Evolutionary conservation across 2,113 vertebrate species (phyloP), one percentile per base, ranked within the genome.

Genomic region (Ursus arctos): DNA sequence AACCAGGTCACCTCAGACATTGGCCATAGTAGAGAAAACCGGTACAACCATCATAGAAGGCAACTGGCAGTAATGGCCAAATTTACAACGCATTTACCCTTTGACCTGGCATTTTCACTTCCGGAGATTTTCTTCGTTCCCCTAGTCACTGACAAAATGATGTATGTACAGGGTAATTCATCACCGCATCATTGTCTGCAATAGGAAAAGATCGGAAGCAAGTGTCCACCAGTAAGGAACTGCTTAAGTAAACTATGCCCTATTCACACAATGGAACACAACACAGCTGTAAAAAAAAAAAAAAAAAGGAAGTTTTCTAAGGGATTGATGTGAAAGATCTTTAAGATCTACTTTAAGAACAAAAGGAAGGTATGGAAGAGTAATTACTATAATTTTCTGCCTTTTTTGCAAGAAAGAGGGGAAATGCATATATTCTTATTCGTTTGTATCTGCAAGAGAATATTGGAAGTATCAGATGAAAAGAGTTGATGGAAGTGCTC

Each of bases 261-360:
- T 88, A 49, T 21, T 84, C n/a, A 53, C n/a, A 89, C 36, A 84
- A 15, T 47, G 65, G 43, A 93, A 80, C 85, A 85, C 36, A 84
- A 24, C n/a, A 79, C 28, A 71, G 40, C 57, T 71, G 28, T 61
- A 43, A 71, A 90, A 89, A 79, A 80, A 63, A 63, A 63, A 63
- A 63, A 77, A 55, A 83, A 76, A 71, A 77, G 40, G 33, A 93
- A 59, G 31, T 1, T 76, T 85, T 80, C 91, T 86, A 47, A 59
- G 65, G 31, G 55, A 88, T 21, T 31, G 36, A 88, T 84, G 83
- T 86, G 24, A 86, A 88, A 95, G 43, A 83, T 49, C 69, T 72
- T 65, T 47, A 91, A n/a, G 47, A n/a, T 84, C 36, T 96, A 79
- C 83, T 88, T 94, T 93, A 95, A 96, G 80, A 91, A 95, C 43